A percentile compares a stretch with the other conserved stretches of the same genome.
These are phyloP conservation scores for Allophyes oxyacanthae DNA, from an alignment of 2,888 invertebrate genomes.

Conservation along the genomic window DNA sequence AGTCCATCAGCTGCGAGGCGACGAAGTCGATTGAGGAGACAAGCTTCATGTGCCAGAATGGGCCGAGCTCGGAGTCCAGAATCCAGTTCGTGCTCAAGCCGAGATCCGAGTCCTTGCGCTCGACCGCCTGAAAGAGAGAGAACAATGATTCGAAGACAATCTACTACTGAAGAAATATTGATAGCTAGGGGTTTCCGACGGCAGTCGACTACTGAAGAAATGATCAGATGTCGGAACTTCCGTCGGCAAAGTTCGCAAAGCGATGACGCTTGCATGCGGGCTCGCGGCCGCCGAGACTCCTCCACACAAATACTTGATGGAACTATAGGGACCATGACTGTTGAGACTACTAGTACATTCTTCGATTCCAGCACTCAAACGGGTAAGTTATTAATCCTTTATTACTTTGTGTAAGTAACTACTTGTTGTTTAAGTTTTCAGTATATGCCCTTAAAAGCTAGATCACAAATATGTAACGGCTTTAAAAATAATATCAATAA, in stretches of 20 bases:
- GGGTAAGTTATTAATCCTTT: conserved; percentile 89
- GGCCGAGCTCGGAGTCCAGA: conserved; percentile 91
- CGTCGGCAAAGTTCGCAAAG: conserved; percentile 97
- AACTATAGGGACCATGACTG: conserved; percentile 97
- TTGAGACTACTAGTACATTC: conserved; percentile 97
- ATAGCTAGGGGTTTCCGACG: conserved; percentile 96
- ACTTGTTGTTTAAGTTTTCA: too few relatives aligned
- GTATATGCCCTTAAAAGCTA: too few relatives aligned
- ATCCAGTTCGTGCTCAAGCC: conserved; percentile 93
- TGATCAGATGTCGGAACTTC: conserved; percentile 97
- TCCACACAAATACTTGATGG: conserved; percentile 97
- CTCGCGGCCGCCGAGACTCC: conserved; percentile 94
- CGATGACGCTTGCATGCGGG: conserved; percentile 93
- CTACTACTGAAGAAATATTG: conserved; percentile 97
- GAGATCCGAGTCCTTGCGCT: conserved; percentile 95
- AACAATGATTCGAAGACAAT: conserved; percentile 95
- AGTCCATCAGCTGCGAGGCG: conserved; percentile 93
- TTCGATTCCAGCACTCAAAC: conserved; percentile 98
- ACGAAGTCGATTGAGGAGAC: conserved; percentile 92
- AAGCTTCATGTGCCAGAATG: conserved; percentile 93
- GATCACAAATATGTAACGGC: too few relatives aligned
- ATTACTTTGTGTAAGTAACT: too few relatives aligned
- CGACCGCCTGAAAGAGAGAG: conserved; percentile 90
- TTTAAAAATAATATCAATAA: too few relatives aligned
- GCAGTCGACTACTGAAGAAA: conserved; percentile 97